Conservation (phyloP, 2,113 vertebrate species). For the Spea multiplicata region DNA sequence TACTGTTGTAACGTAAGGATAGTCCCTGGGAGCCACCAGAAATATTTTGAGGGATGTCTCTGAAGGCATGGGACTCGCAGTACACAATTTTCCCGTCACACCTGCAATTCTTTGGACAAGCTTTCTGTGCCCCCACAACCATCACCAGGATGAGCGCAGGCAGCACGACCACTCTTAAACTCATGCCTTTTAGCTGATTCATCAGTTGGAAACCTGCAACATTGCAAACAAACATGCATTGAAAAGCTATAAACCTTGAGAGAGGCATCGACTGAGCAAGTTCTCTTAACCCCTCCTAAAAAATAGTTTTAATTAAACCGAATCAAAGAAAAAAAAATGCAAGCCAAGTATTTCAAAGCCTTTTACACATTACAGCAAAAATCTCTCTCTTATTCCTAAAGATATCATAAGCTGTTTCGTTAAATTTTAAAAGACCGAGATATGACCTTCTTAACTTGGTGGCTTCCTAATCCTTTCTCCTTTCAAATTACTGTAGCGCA, state of each 20-base stretch:
- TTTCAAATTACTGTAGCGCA: neutral
- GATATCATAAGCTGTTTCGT: neutral
- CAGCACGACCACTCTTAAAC: conserved; percentile 76
- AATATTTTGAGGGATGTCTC: conserved; percentile 90
- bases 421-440: too few relatives aligned
- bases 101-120: conserved; percentile 90
- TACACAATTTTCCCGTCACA: conserved; percentile 98
- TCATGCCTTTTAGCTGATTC: conserved; percentile 74
- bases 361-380: neutral
- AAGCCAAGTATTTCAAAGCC: neutral
- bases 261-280: conserved; percentile 7
- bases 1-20: conserved; percentile 95
- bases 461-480: too few relatives aligned
- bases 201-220: conserved; percentile 67
- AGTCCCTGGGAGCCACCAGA: conserved; percentile 91
- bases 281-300: neutral
- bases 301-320: conserved; percentile 18
- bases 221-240: conserved; percentile 54
- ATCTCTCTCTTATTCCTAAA: neutral
- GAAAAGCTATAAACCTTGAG: conserved; percentile 47
- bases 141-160: conserved; percentile 73
- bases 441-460: too few relatives aligned
- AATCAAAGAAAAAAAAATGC: conserved; percentile 22
- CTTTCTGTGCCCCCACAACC: conserved; percentile 79
- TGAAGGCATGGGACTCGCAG: conserved; percentile 93